Evolutionary conservation across 2,113 vertebrate genomes (phyloP), one percentile per base, ranked within the genome.

Genomic region (Melozone crissalis): DNA sequence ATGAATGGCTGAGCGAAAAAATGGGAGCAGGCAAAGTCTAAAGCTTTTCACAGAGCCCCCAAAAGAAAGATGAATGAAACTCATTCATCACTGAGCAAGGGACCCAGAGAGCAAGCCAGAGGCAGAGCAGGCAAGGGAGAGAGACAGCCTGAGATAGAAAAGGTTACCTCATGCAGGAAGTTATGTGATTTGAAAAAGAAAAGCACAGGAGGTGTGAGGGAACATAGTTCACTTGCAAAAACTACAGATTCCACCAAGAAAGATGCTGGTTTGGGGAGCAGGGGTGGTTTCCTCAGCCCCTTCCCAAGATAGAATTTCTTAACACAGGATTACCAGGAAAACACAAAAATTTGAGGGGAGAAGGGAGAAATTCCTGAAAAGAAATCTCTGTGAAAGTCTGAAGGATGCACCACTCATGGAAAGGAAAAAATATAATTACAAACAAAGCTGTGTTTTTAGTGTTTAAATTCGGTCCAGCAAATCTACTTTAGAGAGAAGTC

Each of bases 21-120:
- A 98, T 98, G 97, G 97, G 97, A 98, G 97, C 98, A 98, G 97
- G 97, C 96, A 94, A 84, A 97, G 93, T 97, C 97, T 97, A 97
- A 96, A 97, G 98, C 98, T 98, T 98, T 98, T 98, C 98, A 98
- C 73, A 95, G 96, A 97, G 95, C 84, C 96, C 80, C 68, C 75
- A 89, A 95, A 97, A 96, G 95, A 98, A 97, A 97, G 97, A 98
- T 98, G 97, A 98, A 98, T 98, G 98, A 98, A 98, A 97, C 95
- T 96, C 98, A 98, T 98, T 98, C 98, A 98, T 98, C 97, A 97
- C 97, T 8, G 84, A 97, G 97, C 83, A 96, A 96, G 97, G 93
- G 97, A 97, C 83, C 87, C 94, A 92, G 96, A 97, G 96, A 97
- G 97, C 90, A 81, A 97, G 94, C 96, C 81, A 95, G 95, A 97